Percentiles rank a stretch among this genome's conserved stretches.
These are phyloP conservation scores for Zaprionus davidi DNA, from an alignment of 1,140 invertebrate genomes.

Conservation along the genomic window DNA sequence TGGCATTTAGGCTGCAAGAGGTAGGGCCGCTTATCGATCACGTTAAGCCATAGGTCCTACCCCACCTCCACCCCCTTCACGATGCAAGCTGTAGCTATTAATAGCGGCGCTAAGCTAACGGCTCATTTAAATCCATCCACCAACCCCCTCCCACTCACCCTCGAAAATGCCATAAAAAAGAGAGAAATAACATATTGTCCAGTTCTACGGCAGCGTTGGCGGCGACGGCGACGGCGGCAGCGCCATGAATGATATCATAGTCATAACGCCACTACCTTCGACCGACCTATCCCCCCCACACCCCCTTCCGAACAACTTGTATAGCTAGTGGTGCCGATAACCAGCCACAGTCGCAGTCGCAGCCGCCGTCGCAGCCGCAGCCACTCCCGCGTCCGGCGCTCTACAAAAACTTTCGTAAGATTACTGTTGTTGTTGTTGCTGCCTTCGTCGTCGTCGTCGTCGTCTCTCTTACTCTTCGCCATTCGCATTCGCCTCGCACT, in stretches of 20 bases:
- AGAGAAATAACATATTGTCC: constrained; percentile 51
- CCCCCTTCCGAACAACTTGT: constrained; percentile 11
- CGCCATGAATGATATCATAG: constrained; percentile 75
- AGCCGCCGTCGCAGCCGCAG: constrained; percentile 15
- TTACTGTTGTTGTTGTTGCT: constrained; percentile 41
- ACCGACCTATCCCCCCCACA: not conserved
- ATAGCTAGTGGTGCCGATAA: constrained; percentile 45
- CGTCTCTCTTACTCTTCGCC: constrained; percentile 4
- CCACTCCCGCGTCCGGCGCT: constrained; percentile 35
- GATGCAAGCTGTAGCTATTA: constrained; percentile 44
- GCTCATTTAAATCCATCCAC: constrained; percentile 57
- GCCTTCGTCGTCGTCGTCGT: constrained; percentile 12
- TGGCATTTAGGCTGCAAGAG: not conserved
- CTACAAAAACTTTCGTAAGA: constrained; percentile 65
- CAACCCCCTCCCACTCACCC: constrained; percentile 41
- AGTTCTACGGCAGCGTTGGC: constrained; percentile 52
- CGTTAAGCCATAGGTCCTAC: not conserved
- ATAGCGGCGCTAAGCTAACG: constrained; percentile 51
- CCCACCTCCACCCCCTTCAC: not conserved
- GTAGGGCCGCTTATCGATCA: not conserved
- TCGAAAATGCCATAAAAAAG: constrained; percentile 60
- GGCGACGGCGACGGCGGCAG: constrained; percentile 22
- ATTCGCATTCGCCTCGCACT: constrained; percentile 36
- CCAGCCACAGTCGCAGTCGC: constrained; percentile 33
- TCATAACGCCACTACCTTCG: constrained; percentile 35